Evolutionary conservation across 2,113 vertebrate genomes (phyloP).

Genomic region (Rhinopomastus cyanomelas): DNA sequence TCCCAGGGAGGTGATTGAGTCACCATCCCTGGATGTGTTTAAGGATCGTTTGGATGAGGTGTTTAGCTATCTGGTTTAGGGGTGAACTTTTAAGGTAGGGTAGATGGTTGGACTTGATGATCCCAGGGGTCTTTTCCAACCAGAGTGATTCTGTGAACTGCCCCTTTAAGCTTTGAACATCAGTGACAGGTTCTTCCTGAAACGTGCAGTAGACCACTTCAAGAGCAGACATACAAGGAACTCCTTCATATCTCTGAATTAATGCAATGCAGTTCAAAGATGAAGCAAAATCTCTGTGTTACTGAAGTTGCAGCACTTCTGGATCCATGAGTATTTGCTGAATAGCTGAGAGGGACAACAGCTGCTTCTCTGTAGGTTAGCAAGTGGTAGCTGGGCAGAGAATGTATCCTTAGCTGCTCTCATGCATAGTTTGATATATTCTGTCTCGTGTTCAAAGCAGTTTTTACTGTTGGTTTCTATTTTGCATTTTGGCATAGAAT

Average conservation of each 20-base stretch:
- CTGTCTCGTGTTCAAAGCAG: neutral
- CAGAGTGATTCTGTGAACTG: too few species aligned
- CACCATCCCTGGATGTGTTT: too few species aligned
- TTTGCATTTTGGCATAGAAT: neutral
- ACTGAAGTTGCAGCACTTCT: neutral
- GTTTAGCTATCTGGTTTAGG: too few species aligned
- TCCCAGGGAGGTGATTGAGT: too few species aligned
- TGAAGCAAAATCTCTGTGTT: neutral
- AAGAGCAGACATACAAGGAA: neutral
- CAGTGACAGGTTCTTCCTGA: neutral
- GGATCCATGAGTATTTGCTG: neutral
- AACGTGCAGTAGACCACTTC: neutral
- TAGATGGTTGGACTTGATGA: too few species aligned
- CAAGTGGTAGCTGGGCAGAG: neutral
- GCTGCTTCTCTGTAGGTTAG: neutral
- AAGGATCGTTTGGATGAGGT: too few species aligned
- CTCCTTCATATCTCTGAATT: neutral
- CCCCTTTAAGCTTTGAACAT: neutral
- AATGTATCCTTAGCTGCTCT: neutral
- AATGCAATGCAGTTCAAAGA: neutral
- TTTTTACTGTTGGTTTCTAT: neutral
- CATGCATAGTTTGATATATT: neutral
- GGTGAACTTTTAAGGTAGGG: too few species aligned
- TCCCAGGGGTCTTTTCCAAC: too few species aligned
- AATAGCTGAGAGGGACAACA: neutral